A percentile compares a stretch with the other conserved stretches of the same genome.
phyloP scores from a whole-genome alignment of 2,113 vertebrate genomes.

The Tyto alba region DNA sequence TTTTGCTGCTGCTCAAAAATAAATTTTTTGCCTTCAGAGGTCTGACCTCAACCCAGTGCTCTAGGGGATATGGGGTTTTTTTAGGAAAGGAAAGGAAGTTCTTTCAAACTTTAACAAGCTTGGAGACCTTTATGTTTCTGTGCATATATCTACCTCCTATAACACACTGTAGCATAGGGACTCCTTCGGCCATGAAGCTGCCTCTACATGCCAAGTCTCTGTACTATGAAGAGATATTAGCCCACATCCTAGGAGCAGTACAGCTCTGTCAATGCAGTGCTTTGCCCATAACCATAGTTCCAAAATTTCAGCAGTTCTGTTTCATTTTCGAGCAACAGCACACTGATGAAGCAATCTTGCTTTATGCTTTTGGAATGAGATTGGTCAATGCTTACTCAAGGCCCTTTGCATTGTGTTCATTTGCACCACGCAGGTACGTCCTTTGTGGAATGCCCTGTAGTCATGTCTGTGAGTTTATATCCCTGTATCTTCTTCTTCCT shows the following conservation, averaged over 20 bases:
- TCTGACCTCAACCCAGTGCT: neutral
- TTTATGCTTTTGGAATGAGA: neutral
- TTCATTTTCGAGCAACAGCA: neutral
- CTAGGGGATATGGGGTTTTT: neutral
- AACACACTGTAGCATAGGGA: rapidly evolving
- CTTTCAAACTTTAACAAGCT: neutral
- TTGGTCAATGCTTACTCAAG: neutral
- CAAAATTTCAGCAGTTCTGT: neutral
- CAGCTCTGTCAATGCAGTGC: rapidly evolving
- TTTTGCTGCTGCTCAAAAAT: neutral
- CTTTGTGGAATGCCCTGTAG: neutral
- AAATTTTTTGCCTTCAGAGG: neutral
- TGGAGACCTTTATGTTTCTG: neutral
- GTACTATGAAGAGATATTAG: neutral
- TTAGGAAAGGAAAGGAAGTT: neutral
- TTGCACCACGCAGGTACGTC: neutral
- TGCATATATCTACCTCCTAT: neutral
- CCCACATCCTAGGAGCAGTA: neutral
- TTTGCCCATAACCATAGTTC: neutral
- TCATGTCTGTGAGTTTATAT: neutral
- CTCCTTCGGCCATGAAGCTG: neutral
- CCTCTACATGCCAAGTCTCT: too few species aligned
- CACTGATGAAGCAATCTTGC: neutral
- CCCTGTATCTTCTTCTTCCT: neutral
- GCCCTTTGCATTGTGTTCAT: neutral